Conservation (phyloP, 2,888 invertebrate species). For the Desoria tigrina region DNA sequence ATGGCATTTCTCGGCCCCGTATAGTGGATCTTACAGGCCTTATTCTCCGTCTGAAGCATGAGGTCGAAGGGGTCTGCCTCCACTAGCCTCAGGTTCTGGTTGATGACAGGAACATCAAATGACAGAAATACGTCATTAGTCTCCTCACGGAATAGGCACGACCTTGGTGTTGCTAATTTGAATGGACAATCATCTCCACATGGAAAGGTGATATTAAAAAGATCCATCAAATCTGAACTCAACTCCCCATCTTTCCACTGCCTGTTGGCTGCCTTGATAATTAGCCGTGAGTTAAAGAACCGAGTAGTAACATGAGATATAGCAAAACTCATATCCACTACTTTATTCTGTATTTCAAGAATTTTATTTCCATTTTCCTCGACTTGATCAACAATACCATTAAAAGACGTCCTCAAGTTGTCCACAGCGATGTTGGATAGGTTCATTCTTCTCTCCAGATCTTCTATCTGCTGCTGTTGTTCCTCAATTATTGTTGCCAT, state of each 20-base stretch:
- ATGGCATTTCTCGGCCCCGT: constrained; percentile 26
- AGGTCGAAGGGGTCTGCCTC: constrained; percentile 36
- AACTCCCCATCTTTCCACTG: constrained; percentile 18
- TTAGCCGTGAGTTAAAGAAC: constrained; percentile 2
- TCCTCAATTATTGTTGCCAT: no score
- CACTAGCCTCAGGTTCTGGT: constrained; percentile 15
- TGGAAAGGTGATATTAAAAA: constrained; percentile 19
- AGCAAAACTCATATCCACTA: neutral
- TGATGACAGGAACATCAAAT: constrained; percentile 30
- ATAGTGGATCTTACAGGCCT: constrained; percentile 18
- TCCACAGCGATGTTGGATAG: neutral
- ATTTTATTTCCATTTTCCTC: no score
- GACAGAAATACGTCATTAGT: constrained; percentile 19
- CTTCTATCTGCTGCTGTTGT: no score
- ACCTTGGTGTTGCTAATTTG: constrained; percentile 29
- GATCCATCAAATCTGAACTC: constrained; percentile 17
- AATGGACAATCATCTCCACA: constrained; percentile 20
- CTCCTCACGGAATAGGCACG: constrained; percentile 6
- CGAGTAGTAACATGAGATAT: neutral
- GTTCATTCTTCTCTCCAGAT: neutral
- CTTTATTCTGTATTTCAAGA: neutral
- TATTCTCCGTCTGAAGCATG: constrained; percentile 7
- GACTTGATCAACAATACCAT: no score
- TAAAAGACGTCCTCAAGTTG: no score
- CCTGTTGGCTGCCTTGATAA: constrained; percentile 10